Evolutionary conservation across 2,888 invertebrate species (phyloP), one percentile per base, ranked within the genome.

Genomic region (Ophion costatus): DNA sequence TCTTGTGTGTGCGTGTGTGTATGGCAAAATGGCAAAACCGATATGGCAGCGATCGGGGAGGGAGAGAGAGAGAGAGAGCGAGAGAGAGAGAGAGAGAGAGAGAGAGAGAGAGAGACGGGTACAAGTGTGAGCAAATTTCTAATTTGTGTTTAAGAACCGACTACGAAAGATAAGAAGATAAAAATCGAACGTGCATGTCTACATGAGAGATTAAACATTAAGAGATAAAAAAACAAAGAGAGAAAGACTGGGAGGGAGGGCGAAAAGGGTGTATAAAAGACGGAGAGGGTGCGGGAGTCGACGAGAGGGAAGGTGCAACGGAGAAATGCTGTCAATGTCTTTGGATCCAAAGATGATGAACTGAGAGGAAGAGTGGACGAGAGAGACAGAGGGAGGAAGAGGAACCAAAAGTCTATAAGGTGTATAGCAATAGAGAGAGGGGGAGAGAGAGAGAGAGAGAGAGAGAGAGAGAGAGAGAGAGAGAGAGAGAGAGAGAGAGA

Each of bases 271-370:
- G 29, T 14, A 33, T 64, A 29, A 20, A 29, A 14, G 22, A 29
- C 14, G 14, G 51, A 51, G 51, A 64, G 63, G 63, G 63, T 64
- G 63, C 7, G 11, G 24, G 69, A 66, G 67, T 69, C 51, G 17
- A 51, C 11, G 66, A 66, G 64, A n/a, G 64, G 71, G 24, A 33
- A 61, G 69, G 77, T 64, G 80, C 67, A 74, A 61, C 81, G 80
- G 64, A 51, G 85, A 81, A 82, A 69, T 17, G 45, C 45, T 45
- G 45, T 45, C 45, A 51, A 1, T 51, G 51, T 51, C 51, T 5
- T 1, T 14, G 51, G 14, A 51, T 51, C 17, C 14, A 51, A 17
- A 51, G 14, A 17, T 51, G 14, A 45, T 3, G 10, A 38, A 22
- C 42, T 10, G 45, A 45, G 17, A 22, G 69, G 24, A 22, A 45